Base-by-base conservation (phyloP, 2,888 invertebrate genomes). In the Dermolepida albohirtum region DNA sequence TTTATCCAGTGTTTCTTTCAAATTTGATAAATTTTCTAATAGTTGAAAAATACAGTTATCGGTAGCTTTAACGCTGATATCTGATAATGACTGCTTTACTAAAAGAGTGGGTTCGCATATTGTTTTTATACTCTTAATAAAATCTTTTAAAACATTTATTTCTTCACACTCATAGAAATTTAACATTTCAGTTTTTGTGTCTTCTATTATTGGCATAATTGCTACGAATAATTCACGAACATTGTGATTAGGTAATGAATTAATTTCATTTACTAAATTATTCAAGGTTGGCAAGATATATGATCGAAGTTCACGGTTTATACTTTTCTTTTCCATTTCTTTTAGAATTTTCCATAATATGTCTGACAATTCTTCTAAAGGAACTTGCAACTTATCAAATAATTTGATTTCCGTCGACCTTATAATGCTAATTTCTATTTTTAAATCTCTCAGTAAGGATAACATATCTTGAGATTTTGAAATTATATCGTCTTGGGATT, bases 291-390 rank as follows among this genome's bases (percentile, higher is more conserved):
- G 47, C 10, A 62, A 11, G 10, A 62, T 62, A 1, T 47, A 47
- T 17, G 47, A 16, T 16, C 44, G 10, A 6, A 62, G 34, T 39
- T 34, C 16, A 5, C 22, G 51, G 29, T 52, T 11, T 22, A 64
- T 44, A 54, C 43, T 29, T 14, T 54, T 64, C 64, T 43, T 47
- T 52, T 64, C 51, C 34, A 64, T 27, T 17, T 44, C 43, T 51
- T 51, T 44, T 1, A 43, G 1, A 7, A 54, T 51, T 2, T 17
- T 14, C 51, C 51, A 50, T 1, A 64, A 27, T 43, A 54, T 64
- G 6, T 54, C 54, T 2, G 64, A 64, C 6, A 64, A 27, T 1
- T 12, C 16, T 44, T 43, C 64, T 29, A 64, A 44, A 27, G 64
- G 54, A 16, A 10, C 11, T 54, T 64, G 64, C 16, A 64, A 22